Conservation (phyloP, 2,888 invertebrate species). For the Eutolmus rufibarbis region DNA sequence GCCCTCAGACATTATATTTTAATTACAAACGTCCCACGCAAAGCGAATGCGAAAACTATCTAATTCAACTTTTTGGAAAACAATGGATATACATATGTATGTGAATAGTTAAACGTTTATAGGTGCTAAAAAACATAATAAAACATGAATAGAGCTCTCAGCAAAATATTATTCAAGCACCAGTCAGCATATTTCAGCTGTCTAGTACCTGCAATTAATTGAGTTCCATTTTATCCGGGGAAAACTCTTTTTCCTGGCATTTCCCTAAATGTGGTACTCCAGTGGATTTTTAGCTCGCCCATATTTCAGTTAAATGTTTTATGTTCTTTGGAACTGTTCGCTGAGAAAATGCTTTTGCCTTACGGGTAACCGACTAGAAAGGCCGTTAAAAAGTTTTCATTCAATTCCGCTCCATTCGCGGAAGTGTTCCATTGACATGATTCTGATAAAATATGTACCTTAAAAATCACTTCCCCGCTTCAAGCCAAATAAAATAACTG, state of each 20-base stretch:
- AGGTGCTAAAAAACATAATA: not conserved
- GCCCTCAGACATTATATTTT: not conserved
- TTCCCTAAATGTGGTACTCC: not conserved
- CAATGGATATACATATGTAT: not conserved
- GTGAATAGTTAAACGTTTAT: not conserved
- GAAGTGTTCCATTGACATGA: not conserved
- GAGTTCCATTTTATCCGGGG: not conserved
- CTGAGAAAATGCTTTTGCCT: not conserved
- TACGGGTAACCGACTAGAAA: not conserved
- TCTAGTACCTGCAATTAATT: not conserved
- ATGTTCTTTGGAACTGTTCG: not conserved
- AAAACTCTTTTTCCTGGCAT: not conserved
- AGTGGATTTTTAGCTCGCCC: not conserved
- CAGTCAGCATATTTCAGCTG: not conserved
- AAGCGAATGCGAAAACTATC: not conserved
- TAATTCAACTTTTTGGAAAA: not conserved
- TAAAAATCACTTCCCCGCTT: not conserved
- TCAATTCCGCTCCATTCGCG: not conserved
- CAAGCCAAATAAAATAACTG: not conserved
- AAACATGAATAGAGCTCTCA: not conserved
- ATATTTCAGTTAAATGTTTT: not conserved
- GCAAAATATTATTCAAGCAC: not conserved
- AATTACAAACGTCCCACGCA: not conserved
- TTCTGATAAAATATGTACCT: not conserved
- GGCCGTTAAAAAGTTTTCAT: not conserved